phyloP scores from a whole-genome alignment of 2,797 vertebrate genomes.

The Chaenodraco wilsoni region DNA sequence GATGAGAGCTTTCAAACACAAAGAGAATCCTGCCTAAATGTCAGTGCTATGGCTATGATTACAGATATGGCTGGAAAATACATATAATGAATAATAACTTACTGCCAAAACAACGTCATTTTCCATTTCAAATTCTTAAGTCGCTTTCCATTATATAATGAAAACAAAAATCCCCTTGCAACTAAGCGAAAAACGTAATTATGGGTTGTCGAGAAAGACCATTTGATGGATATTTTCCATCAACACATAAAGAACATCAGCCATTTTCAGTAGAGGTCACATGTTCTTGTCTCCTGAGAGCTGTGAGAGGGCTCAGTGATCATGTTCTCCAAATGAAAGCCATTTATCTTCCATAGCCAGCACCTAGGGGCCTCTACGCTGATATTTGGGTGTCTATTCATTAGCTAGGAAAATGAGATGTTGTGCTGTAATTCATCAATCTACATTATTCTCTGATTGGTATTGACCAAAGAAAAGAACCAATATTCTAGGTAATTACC shows the following conservation, averaged over 20 bases:
- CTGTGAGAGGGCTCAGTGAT: constrained; percentile 25
- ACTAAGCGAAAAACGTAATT: background rate
- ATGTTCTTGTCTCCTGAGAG: constrained; percentile 23
- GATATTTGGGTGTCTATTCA: constrained; percentile 31
- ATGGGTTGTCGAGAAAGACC: background rate
- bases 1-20: background rate
- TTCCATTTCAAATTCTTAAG: background rate
- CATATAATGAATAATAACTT: background rate
- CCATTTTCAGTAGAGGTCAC: constrained; percentile 3
- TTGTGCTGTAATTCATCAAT: constrained; percentile 23
- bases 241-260: constrained; percentile 1
- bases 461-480: background rate
- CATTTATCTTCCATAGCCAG: constrained; percentile 43
- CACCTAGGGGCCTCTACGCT: background rate
- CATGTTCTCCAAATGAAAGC: constrained; percentile 49
- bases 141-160: background rate
- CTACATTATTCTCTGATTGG: constrained; percentile 7
- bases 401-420: constrained; percentile 28
- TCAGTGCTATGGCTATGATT: background rate
- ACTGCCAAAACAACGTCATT: background rate
- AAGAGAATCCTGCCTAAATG: background rate
- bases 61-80: background rate
- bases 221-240: background rate
- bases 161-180: background rate
- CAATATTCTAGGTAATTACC: constrained; percentile 4